Base-by-base conservation (phyloP, 1,140 invertebrate species). In the Aphaenogaster rudis region DNA sequence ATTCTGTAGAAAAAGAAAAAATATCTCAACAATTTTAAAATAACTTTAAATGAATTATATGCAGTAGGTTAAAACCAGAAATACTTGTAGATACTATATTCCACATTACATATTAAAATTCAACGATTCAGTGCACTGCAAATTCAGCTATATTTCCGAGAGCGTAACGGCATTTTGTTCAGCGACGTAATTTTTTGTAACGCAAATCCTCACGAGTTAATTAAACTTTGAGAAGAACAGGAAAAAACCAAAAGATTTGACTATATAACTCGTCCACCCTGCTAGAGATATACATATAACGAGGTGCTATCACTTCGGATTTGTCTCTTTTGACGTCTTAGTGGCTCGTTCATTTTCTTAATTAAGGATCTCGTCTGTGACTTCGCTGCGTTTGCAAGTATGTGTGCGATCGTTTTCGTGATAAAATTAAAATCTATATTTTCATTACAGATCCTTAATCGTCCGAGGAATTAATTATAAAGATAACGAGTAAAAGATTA, bases 161-260 rank as follows among this genome's bases (percentile, higher is more conserved):
- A 50, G 13, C 17, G n/a, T 17, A 45, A 52, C 57, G 42, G 61
- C 28, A 50, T 13, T 64, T 48, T 66, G 59, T 42, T 52, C 61
- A 79, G 13, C 63, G 17, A 45, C 42, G 42, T 79, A 66, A 79
- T 66, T 79, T 79, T 79, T 79, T 17, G 2, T 79, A 64, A 64
- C 42, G 21, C 33, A 45, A 69, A 39, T 42, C 15, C n/a, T 64
- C 76, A 69, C 13, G 17, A 67, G 36, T 81, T 81, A 81, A 81
- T 54, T 81, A 81, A 81, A 69, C 63, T 69, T 81, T 21, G 48
- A 81, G 5, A 4, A 21, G 33, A 39, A 28, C 6, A 39, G 33
- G 8, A 52, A 8, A 42, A 61, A 59, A 59, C 15, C 39, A 71
- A 67, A 67, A 9, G 15, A 21, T 80, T n/a, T 36, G 48, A 71